Conservation (phyloP, 2,888 invertebrate species). For the Lymantria dispar region DNA sequence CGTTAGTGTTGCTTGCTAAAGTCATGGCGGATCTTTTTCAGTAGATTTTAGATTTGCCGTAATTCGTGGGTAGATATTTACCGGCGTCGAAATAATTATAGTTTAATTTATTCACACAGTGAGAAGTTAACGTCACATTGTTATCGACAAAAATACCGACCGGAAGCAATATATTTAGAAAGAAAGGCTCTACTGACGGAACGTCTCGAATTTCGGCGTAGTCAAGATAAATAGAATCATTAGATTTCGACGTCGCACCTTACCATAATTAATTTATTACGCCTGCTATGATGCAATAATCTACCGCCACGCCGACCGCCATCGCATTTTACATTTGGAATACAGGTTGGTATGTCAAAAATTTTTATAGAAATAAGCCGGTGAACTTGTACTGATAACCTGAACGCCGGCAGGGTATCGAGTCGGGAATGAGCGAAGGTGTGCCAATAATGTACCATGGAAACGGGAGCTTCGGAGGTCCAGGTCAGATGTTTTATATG, state of each 20-base stretch:
- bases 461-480: constrained; percentile 55
- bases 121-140: constrained; percentile 58
- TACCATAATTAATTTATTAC: constrained; percentile 56
- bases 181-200: constrained; percentile 55
- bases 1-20: constrained; percentile 68
- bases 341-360: constrained; percentile 58
- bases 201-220: constrained; percentile 73
- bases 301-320: constrained; percentile 45
- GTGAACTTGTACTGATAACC: constrained; percentile 30
- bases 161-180: constrained; percentile 49
- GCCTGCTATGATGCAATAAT: constrained; percentile 72
- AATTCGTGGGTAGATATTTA: constrained; percentile 77
- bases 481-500: constrained; percentile 58
- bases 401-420: constrained; percentile 44
- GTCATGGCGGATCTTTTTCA: constrained; percentile 79
- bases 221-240: constrained; percentile 61
- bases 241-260: constrained; percentile 58
- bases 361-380: constrained; percentile 27
- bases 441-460: constrained; percentile 69
- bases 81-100: constrained; percentile 66
- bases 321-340: constrained; percentile 50
- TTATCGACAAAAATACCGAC: constrained; percentile 45
- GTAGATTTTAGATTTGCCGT: constrained; percentile 68
- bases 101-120: constrained; percentile 58
- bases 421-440: constrained; percentile 65